Base-by-base conservation (phyloP, 2,113 vertebrate genomes). In the Aplodontia rufa region DNA sequence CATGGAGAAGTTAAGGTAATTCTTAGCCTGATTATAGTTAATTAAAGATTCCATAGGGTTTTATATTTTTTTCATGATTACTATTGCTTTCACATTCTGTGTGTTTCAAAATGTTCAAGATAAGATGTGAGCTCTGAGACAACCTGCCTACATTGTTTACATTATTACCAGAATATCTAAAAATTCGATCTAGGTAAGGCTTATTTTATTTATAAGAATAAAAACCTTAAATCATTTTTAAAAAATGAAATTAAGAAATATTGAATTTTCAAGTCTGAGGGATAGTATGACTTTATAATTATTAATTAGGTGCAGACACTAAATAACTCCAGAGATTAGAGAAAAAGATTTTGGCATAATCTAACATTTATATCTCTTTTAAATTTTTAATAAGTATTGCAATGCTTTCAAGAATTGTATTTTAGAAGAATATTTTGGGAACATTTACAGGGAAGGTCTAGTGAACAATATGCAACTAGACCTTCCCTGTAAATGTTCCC, bases 401-500 rank as follows among this genome's bases (percentile, higher is more conserved):
- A 95, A 66, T 26, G 8, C 5, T 30, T 91, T 53, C 49, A 40
- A 64, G 14, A 17, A 91, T 37, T 87, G 64, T 66, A 35, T 66
- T 66, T 96, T 58, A n/a, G n/a, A n/a, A n/a, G 17, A 22, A 58
- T 13, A 55, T 58, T 24, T 13, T 76, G n/a, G n/a, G n/a, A n/a
- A n/a, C n/a, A n/a, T n/a, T n/a, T n/a, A n/a, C n/a, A n/a, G n/a
- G n/a, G n/a, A n/a, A n/a, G n/a, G n/a, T n/a, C n/a, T n/a, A n/a
- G n/a, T n/a, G n/a, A n/a, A n/a, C n/a, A n/a, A n/a, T n/a, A n/a
- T n/a, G n/a, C n/a, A n/a, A 51, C 13, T 30, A 1, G 89, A 12
- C 91, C 86, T n/a, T 96, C 94, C 93, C 86, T 92, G 92, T 40
- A 74, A 45, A 82, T 88, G 6, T 35, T 35, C 93, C 93, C 47